These are phyloP conservation scores for Vespertilio murinus DNA, from an alignment of 2,797 vertebrate genomes.

Conservation along the genomic window DNA sequence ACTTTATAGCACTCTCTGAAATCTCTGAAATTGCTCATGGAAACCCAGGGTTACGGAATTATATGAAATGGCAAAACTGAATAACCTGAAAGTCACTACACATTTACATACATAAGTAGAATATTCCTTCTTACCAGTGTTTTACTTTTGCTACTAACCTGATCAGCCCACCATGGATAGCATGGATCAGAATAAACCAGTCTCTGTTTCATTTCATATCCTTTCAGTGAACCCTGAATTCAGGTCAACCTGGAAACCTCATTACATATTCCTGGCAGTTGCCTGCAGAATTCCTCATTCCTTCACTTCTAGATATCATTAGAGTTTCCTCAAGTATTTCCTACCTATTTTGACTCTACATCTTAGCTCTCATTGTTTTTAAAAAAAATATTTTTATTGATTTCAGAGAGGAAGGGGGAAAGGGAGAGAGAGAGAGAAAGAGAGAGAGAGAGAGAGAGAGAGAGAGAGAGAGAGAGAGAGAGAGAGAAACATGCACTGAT, in stretches of 20 bases:
- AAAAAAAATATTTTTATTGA: too few species aligned
- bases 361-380: slow-evolving; percentile 12
- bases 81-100: neutral
- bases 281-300: neutral
- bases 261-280: neutral
- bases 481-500: too few species aligned
- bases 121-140: neutral
- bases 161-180: neutral
- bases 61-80: neutral
- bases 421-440: too few species aligned
- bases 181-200: neutral
- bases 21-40: neutral
- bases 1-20: neutral
- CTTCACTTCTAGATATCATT: neutral
- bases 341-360: neutral
- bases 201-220: neutral
- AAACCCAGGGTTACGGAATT: neutral
- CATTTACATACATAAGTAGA: neutral
- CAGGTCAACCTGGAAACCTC: neutral
- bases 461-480: too few species aligned
- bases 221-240: neutral
- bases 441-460: too few species aligned
- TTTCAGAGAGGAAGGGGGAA: too few species aligned
- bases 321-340: neutral
- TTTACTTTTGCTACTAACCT: neutral